phyloP scores from a whole-genome alignment of 2,113 vertebrate species.

The Atrichornis clamosus region DNA sequence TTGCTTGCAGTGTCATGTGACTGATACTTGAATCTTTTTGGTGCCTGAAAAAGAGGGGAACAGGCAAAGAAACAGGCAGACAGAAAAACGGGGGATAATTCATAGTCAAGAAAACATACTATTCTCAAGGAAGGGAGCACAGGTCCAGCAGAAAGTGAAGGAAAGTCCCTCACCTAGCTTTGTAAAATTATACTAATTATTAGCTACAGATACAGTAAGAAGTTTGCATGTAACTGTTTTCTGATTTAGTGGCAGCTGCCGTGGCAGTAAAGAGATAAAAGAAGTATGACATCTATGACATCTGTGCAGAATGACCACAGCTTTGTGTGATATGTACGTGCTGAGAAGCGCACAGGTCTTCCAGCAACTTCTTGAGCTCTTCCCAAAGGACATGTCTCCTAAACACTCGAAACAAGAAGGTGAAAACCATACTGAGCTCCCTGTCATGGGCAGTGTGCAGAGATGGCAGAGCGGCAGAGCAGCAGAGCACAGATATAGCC shows the following conservation, averaged over 20 bases:
- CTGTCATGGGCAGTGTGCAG: not conserved
- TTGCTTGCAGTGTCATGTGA: not conserved
- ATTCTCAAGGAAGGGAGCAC: not conserved
- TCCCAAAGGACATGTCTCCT: not conserved
- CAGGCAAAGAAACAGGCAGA: not conserved
- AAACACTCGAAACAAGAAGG: not conserved
- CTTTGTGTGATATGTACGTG: rapidly evolving
- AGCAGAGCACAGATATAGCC: not conserved
- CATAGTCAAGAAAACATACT: not conserved
- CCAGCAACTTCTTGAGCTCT: not conserved
- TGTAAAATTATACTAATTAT: not conserved
- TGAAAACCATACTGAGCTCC: not conserved
- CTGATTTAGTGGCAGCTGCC: not conserved
- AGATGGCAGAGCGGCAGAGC: not conserved
- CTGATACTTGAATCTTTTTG: not conserved
- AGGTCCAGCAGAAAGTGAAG: not conserved
- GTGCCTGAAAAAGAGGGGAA: not conserved
- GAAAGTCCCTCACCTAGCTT: not conserved
- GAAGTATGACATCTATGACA: no score
- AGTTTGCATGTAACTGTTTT: not conserved
- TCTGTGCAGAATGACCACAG: not conserved
- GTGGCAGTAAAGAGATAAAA: not conserved
- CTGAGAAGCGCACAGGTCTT: not conserved
- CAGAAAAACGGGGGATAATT: not conserved
- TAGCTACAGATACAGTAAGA: not conserved